Base-by-base conservation (phyloP, 1,140 invertebrate genomes). In the Cydia splendana region DNA sequence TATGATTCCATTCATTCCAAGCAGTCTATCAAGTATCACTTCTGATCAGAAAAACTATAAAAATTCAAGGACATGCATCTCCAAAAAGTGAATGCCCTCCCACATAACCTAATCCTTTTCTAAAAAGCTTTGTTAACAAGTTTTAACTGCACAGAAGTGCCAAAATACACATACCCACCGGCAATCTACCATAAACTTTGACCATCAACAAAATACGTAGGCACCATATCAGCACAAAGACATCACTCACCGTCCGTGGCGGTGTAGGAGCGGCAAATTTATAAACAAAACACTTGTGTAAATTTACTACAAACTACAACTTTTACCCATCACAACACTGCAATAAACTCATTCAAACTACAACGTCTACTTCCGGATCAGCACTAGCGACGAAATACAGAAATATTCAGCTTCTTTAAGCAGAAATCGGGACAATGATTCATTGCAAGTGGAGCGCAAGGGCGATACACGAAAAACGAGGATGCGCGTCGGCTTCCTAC, bases 371-470 rank as follows among this genome's bases (percentile, higher is more conserved):
- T 51, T 62, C 79, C 67, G 77, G 75, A 78, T 45, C 34, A 20
- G 7, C 42, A 75, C 67, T 65, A 80, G 71, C 24, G 48, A 30
- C 24, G 30, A 79, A 80, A 81, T 53, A 84, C 28, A 79, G 75
- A 79, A 77, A 81, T 84, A 80, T 88, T 84, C 76, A 75, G 77
- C 82, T 82, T 84, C 74, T 86, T 87, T 88, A 81, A 71, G 83
- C 80, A 86, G 80, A 87, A 90, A 87, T 83, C 82, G 79, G 84
- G 81, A 88, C 90, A 91, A 90, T 93, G 91, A 93, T 86, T 93
- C 88, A 91, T 84, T 84, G 76, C 75, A 82, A 76, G 65, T 78
- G 80, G 75, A 79, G 57, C 76, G 80, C 82, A 81, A 82, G 80
- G 79, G 82, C 81, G 76, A 62, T 67, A 65, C 69, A 51, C 5